Percentiles rank a stretch among this genome's conserved stretches.
phyloP scores from a whole-genome alignment of 30 jellyfish, hydroid and myxozoan species.

The Mastigias papua region DNA sequence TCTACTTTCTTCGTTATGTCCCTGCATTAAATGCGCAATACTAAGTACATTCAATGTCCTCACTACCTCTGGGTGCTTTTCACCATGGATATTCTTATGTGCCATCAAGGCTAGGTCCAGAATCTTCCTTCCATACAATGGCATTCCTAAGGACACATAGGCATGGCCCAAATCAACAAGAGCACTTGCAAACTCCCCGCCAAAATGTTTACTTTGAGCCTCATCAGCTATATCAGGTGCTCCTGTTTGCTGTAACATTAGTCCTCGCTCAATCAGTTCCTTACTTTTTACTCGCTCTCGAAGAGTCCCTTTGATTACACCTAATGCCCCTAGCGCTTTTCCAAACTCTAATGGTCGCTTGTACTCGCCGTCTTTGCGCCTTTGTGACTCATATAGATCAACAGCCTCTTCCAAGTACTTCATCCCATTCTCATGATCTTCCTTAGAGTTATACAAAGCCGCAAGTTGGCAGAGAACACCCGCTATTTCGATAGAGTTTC shows the following conservation, averaged over 20 bases:
- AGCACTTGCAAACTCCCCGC: constrained; percentile 97
- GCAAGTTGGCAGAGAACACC: constrained; percentile 81
- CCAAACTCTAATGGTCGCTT: constrained; percentile 91
- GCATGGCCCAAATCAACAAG: constrained; percentile 97
- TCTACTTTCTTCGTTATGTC: constrained; percentile 95
- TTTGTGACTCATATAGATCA: constrained; percentile 86
- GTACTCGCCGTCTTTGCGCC: constrained; percentile 94
- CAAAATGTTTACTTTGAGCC: constrained; percentile 88
- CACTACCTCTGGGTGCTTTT: constrained; percentile 98
- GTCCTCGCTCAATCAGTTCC: constrained; percentile 91
- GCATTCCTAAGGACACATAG: constrained; percentile 92
- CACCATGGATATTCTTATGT: constrained; percentile 94
- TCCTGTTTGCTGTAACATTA: constrained; percentile 95
- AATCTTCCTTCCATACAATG: constrained; percentile 93
- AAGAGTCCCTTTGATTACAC: constrained; percentile 85
- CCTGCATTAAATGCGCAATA: constrained; percentile 98
- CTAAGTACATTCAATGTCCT: constrained; percentile 89
- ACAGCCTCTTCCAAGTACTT: constrained; percentile 75
- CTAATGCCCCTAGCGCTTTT: constrained; percentile 83
- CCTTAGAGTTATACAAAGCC: constrained; percentile 56
- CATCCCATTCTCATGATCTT: constrained; percentile 66
- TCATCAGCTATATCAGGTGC: constrained; percentile 98
- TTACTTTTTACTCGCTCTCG: constrained; percentile 84
- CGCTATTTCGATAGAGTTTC: constrained; percentile 70
- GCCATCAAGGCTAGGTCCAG: constrained; percentile 94